Conservation (phyloP, 2,797 vertebrate genomes). For the Lepus townsendii region DNA sequence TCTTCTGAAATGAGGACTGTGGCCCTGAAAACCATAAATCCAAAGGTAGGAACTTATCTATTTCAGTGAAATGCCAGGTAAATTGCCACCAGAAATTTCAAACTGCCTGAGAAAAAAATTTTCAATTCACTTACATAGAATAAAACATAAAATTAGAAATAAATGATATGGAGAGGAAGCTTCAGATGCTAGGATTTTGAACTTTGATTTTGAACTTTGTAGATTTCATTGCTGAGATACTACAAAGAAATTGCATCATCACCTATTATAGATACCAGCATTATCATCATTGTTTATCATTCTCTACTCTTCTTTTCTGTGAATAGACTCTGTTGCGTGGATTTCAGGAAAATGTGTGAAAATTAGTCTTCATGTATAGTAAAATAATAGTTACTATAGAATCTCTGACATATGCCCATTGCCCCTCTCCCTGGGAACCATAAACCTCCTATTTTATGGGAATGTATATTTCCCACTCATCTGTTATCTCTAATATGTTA, state of each 20-base stretch:
- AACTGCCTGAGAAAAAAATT: slow-evolving; percentile 65
- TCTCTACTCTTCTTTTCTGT: background rate
- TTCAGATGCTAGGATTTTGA: background rate
- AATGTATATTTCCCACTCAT: background rate
- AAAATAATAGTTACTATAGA: background rate
- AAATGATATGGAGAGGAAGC: background rate
- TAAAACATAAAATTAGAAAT: slow-evolving; percentile 31
- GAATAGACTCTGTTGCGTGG: background rate
- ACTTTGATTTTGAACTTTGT: slow-evolving; percentile 20
- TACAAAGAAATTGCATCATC: background rate
- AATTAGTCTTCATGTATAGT: slow-evolving; percentile 5
- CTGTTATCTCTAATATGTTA: background rate
- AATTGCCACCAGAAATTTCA: slow-evolving; percentile 68
- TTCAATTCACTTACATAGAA: slow-evolving; percentile 44
- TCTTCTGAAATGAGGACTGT: slow-evolving; percentile 75
- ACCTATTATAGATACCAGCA: background rate
- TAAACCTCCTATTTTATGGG: background rate
- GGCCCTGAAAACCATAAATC: slow-evolving; percentile 76
- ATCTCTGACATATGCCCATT: background rate
- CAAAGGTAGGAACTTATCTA: slow-evolving; percentile 65
- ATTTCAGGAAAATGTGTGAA: background rate
- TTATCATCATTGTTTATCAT: background rate
- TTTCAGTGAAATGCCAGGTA: slow-evolving; percentile 58
- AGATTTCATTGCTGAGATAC: slow-evolving; percentile 39
- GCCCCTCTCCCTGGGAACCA: background rate